A percentile compares a stretch with the other conserved stretches of the same genome.
phyloP scores from a whole-genome alignment of 2,797 vertebrate species.

The Phylloscopus collybita region DNA sequence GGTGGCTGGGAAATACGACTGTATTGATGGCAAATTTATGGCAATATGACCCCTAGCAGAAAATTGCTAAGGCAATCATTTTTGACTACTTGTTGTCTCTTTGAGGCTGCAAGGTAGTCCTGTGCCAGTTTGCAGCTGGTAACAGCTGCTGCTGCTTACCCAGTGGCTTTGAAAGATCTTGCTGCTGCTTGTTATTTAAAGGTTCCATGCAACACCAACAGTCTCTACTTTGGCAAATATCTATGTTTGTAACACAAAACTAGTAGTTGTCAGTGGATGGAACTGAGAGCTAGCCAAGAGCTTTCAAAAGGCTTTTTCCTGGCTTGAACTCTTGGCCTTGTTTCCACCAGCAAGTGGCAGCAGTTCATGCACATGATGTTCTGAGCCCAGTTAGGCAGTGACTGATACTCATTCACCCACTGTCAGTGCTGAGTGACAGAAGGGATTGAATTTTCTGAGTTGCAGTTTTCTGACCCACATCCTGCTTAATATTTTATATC shows the following conservation, averaged over 20 bases:
- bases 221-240: background rate
- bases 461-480: background rate
- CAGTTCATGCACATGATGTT: background rate
- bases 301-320: background rate
- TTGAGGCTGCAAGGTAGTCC: background rate
- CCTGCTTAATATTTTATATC: background rate
- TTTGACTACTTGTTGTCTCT: background rate
- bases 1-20: background rate
- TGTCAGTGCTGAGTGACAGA: background rate
- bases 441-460: background rate
- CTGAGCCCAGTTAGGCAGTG: background rate
- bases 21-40: background rate
- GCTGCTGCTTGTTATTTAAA: background rate
- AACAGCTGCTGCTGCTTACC: background rate
- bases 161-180: background rate
- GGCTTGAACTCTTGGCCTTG: background rate
- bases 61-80: background rate
- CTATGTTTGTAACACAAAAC: background rate
- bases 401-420: background rate
- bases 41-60: background rate
- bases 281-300: background rate
- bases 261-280: background rate
- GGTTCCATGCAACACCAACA: background rate
- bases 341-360: background rate
- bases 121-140: background rate